Evolutionary conservation across 2,113 vertebrate genomes (phyloP).

Genomic region (Rhinolophus ferrumequinum): DNA sequence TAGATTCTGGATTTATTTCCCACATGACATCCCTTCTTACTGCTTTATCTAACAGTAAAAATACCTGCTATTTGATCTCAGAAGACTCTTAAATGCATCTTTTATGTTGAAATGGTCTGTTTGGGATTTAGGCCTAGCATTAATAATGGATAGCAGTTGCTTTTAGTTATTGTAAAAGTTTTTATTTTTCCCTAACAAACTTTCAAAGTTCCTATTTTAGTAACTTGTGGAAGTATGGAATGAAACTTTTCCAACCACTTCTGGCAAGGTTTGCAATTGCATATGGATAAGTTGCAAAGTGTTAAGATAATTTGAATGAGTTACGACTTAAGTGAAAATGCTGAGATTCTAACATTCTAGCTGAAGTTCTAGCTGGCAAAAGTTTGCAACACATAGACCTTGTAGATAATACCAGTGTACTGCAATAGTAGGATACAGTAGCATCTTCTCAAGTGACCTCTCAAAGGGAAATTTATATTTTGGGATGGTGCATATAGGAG

Average conservation of each 20-base stretch:
- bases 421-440: neutral
- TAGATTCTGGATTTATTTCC: constrained; percentile 59
- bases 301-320: constrained; percentile 79
- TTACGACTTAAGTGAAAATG: constrained; percentile 75
- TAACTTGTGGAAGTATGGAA: constrained; percentile 75
- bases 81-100: constrained; percentile 74
- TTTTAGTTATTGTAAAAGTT: constrained; percentile 73
- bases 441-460: constrained; percentile 29
- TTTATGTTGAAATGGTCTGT: constrained; percentile 72
- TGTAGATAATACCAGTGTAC: constrained; percentile 31
- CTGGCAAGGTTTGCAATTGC: constrained; percentile 78
- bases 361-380: constrained; percentile 70
- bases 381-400: constrained; percentile 63
- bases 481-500: neutral
- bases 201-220: constrained; percentile 77
- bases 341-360: constrained; percentile 70
- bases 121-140: constrained; percentile 76
- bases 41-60: constrained; percentile 65
- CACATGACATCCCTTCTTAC: constrained; percentile 61
- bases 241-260: constrained; percentile 80
- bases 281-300: constrained; percentile 83
- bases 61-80: constrained; percentile 60
- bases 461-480: constrained; percentile 25
- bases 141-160: constrained; percentile 76
- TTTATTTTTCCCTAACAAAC: constrained; percentile 52